These are phyloP conservation scores for Dusona sp. DNA, from an alignment of 2,888 invertebrate species.

Conservation along the genomic window DNA sequence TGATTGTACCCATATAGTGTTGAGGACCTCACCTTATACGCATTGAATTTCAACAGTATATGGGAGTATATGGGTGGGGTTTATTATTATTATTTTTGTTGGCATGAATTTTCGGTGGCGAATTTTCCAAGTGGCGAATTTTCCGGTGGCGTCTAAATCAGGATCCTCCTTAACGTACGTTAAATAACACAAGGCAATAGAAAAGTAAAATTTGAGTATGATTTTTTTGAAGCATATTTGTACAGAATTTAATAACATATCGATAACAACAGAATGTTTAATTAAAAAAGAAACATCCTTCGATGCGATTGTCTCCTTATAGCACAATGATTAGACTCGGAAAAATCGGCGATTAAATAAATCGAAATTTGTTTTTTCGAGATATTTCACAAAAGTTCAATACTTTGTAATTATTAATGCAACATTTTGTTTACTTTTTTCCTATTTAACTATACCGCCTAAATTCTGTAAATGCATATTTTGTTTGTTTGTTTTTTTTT, in stretches of 20 bases:
- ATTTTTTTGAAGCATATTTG: slow-evolving; percentile 2
- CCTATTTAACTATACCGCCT: background rate
- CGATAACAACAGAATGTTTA: background rate
- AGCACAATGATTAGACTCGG: background rate
- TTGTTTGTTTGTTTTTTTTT: slow-evolving; percentile 3
- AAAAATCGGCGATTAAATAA: background rate
- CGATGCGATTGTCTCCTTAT: background rate
- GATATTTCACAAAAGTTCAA: background rate
- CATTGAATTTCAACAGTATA: too few relatives aligned
- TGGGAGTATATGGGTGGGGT: too few relatives aligned
- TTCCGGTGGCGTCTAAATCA: too few relatives aligned
- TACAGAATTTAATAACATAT: slow-evolving; percentile 9
- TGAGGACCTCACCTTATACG: too few relatives aligned
- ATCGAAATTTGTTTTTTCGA: background rate
- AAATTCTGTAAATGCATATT: slow-evolving; percentile 3
- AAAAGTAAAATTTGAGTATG: background rate
- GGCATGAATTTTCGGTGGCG: too few relatives aligned
- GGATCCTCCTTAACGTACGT: background rate
- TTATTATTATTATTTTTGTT: too few relatives aligned
- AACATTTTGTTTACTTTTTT: slow-evolving; percentile 1
- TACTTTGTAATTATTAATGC: background rate
- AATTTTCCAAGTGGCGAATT: too few relatives aligned
- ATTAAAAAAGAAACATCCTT: background rate
- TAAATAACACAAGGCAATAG: background rate
- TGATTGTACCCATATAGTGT: too few relatives aligned